Evolutionary conservation across 1,140 invertebrate genomes (phyloP), one percentile per base, ranked within the genome.

Genomic region (Tetraneura akinire): DNA sequence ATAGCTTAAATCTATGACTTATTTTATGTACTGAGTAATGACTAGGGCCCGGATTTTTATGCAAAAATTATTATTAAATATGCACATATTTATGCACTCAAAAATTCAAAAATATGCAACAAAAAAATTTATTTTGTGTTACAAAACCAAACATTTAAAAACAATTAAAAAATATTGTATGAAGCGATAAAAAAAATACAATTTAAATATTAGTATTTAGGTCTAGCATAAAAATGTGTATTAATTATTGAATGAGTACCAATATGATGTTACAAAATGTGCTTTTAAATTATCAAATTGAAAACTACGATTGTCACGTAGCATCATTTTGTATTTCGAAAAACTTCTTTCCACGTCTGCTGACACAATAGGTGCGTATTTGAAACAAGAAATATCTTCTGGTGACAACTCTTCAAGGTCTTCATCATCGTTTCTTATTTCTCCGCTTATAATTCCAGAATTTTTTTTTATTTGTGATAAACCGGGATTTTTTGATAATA

Each of bases 311-410:
- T 60, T 60, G 23, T 60, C 55, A 16, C 23, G 23, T 60, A 60
- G 13, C 55, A 60, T 29, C 11, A 5, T 1, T 13, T 60, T 60
- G 4, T 60, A 60, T 29, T 60, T 60, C 13, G 53, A 55, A 53
- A 53, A 53, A 53, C 51, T 53, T 53, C 51, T 53, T 53, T 53
- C n/a, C n/a, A 55, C 55, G 8, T 60, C 55, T 29, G 23, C 11
- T 29, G 18, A 60, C 6, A 60, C 55, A 29, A 60, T 60, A 0
- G 18, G 23, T 29, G 26, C 23, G 18, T 60, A 60, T 60, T 60
- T 60, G 26, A 60, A 60, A 60, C 55, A 57, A 60, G 13, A 60
- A 60, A 29, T 60, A 60, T 60, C 55, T 60, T 60, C 55, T 23
- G 55, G 55, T 60, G 55, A 60, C 55, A 60, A 60, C 55, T 60